Evolutionary conservation across 2,888 invertebrate species (phyloP).

Genomic region (Stictocephala bisonia): DNA sequence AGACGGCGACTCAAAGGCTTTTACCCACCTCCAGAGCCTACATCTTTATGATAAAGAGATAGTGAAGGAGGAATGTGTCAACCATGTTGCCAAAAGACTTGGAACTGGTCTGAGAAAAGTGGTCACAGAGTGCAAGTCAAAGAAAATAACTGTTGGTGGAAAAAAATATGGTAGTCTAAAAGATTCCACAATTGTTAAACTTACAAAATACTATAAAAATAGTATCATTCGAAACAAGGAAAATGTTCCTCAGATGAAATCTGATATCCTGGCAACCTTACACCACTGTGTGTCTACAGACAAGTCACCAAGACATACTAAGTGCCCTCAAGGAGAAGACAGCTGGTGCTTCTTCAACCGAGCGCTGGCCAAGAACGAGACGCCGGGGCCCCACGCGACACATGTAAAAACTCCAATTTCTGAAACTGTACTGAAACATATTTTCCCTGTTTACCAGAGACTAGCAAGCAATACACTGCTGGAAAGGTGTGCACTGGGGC

Average conservation of each 20-base stretch:
- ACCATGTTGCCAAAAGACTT: constrained; percentile 45
- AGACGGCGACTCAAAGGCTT: constrained; percentile 43
- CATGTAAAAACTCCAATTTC: neutral
- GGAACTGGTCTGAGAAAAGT: constrained; percentile 30
- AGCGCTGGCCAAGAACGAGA: constrained; percentile 42
- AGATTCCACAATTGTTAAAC: constrained; percentile 33
- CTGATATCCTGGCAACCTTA: constrained; percentile 54
- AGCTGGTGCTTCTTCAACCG: constrained; percentile 55
- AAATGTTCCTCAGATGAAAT: constrained; percentile 51
- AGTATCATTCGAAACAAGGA: constrained; percentile 50
- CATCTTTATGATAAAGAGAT: neutral
- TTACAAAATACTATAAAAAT: constrained; percentile 51
- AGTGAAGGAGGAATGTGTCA: constrained; percentile 47
- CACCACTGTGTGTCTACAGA: constrained; percentile 56
- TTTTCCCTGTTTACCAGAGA: constrained; percentile 50
- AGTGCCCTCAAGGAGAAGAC: constrained; percentile 50
- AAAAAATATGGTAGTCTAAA: constrained; percentile 29
- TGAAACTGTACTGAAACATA: constrained; percentile 41
- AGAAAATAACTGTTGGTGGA: constrained; percentile 42
- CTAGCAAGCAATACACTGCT: constrained; percentile 46
- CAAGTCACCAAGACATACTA: constrained; percentile 55
- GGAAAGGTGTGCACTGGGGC: constrained; percentile 48
- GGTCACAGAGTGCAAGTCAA: constrained; percentile 15
- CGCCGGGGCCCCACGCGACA: constrained; percentile 1
- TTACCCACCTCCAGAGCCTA: constrained; percentile 13